Conservation (phyloP, 37 sponge, comb jelly and placozoan species). For the Ephydatia muelleri region DNA sequence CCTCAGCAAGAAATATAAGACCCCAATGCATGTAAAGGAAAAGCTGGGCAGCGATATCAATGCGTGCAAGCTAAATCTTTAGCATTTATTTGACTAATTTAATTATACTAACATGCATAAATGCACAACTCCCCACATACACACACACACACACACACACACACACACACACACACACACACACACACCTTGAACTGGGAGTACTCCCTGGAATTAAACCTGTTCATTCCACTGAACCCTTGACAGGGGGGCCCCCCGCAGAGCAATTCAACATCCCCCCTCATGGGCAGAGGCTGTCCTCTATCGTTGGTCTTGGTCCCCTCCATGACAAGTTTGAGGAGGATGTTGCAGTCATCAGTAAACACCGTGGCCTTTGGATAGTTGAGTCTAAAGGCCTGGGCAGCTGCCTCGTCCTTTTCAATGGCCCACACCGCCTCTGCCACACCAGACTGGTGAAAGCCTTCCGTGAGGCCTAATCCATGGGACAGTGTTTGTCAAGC, state of each 20-base stretch:
- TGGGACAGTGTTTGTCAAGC: too few species aligned
- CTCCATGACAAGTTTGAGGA: conserved; percentile 85
- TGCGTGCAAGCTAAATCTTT: too few species aligned
- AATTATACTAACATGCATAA: neutral
- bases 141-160: neutral
- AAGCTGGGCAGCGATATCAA: too few species aligned
- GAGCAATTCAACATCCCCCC: conserved; percentile 88
- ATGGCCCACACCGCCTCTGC: conserved; percentile 84
- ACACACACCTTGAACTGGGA: conserved; percentile 82
- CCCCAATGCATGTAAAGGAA: too few species aligned
- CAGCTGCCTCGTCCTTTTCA: conserved; percentile 85
- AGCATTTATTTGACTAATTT: too few species aligned
- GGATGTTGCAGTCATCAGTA: conserved; percentile 88
- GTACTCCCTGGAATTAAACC: conserved; percentile 92
- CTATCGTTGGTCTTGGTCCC: conserved; percentile 53
- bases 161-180: neutral
- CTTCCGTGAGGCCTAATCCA: conserved; percentile 71
- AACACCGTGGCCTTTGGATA: conserved; percentile 81
- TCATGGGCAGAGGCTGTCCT: conserved; percentile 79
- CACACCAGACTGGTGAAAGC: conserved; percentile 86
- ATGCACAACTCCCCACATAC: neutral
- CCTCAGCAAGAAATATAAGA: too few species aligned
- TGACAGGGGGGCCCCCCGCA: conserved; percentile 97
- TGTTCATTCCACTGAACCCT: conserved; percentile 95
- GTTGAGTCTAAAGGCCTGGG: conserved; percentile 82